phyloP scores from a whole-genome alignment of 2,113 vertebrate species.

The Ceratotherium simum region DNA sequence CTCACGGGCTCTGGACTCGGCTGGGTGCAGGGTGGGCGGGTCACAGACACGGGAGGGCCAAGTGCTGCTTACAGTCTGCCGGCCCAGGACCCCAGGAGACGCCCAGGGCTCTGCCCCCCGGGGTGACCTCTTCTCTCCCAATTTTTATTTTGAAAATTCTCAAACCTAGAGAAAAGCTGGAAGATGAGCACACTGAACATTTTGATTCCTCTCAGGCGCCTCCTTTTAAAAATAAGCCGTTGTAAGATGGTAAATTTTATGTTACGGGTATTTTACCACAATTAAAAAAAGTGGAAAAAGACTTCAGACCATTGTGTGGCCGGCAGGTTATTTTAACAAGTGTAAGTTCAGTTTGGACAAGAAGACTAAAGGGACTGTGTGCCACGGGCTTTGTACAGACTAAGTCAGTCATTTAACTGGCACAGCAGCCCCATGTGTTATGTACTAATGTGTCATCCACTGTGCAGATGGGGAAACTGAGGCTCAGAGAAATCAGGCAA shows the following conservation, averaged over 20 bases:
- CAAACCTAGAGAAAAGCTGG: neutral
- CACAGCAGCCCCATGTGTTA: neutral
- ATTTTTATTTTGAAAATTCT: neutral
- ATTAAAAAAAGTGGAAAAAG: neutral
- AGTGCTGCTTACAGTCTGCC: neutral
- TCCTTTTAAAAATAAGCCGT: neutral
- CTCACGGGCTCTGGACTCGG: neutral
- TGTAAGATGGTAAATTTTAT: neutral
- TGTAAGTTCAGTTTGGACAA: neutral
- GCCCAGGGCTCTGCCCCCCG: neutral
- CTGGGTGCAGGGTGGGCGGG: neutral
- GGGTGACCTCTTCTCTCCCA: neutral
- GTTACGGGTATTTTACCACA: neutral
- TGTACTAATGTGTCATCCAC: neutral
- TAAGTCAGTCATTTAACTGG: neutral
- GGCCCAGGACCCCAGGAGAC: neutral
- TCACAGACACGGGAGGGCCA: neutral
- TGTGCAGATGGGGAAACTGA: neutral
- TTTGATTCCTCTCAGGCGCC: neutral
- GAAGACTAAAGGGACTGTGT: neutral
- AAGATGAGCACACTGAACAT: neutral
- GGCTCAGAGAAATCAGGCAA: neutral
- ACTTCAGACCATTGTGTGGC: neutral
- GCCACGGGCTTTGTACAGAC: neutral
- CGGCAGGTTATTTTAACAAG: neutral